Evolutionary conservation across 2,888 invertebrate species (phyloP).

Genomic region (Lamellibrachia satsuma): DNA sequence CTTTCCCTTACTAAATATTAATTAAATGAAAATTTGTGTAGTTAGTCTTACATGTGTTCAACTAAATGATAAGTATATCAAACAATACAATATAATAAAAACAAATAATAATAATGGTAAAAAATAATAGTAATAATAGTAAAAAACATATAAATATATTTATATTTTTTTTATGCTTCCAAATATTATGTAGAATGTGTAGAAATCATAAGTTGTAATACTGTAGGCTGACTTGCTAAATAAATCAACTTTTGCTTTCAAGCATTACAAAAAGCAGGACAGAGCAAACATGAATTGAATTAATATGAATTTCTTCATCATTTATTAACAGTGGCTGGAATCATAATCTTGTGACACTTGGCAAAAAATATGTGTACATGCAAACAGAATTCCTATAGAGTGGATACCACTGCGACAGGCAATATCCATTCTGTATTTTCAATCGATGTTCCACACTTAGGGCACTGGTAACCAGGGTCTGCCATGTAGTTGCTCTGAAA

Average conservation of each 20-base stretch:
- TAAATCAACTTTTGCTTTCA: not conserved
- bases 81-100: not conserved
- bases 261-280: not conserved
- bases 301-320: not conserved
- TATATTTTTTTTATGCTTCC: not conserved
- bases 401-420: constrained; percentile 13
- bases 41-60: no score
- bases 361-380: not conserved
- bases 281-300: not conserved
- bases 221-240: not conserved
- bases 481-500: constrained; percentile 57
- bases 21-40: no score
- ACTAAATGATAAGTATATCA: not conserved
- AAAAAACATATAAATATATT: no score
- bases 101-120: no score
- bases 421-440: constrained; percentile 6
- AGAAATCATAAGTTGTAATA: not conserved
- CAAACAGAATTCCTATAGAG: not conserved
- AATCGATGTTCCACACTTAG: constrained; percentile 46
- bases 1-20: no score
- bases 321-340: not conserved
- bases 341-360: not conserved
- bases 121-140: no score
- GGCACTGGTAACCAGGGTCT: constrained; percentile 55
- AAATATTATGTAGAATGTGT: not conserved